Percentiles rank a stretch among this genome's conserved stretches.
phyloP scores from a whole-genome alignment of 2,888 invertebrate genomes.

The Geotrupes spiniger region DNA sequence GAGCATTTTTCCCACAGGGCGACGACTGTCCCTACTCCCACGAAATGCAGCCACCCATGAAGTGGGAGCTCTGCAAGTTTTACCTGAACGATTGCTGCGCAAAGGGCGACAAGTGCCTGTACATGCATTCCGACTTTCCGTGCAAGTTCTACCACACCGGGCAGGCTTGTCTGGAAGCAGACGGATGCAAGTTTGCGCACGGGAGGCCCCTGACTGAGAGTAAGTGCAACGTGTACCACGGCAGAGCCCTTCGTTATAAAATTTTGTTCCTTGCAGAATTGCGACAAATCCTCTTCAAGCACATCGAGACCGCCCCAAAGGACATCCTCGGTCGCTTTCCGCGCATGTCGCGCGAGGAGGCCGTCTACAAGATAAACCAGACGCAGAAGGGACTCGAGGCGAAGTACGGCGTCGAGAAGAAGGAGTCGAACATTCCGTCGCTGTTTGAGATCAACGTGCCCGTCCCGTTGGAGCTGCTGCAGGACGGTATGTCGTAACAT shows the following conservation, averaged over 20 bases:
- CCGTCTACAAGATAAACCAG: conserved; percentile 54
- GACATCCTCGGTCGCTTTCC: conserved; percentile 90
- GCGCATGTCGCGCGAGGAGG: conserved; percentile 74
- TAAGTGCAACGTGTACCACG: conserved; percentile 26
- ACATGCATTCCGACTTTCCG: conserved; percentile 96
- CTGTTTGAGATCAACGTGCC: conserved; percentile 46
- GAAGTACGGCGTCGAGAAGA: conserved; percentile 41
- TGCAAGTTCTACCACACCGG: conserved; percentile 97
- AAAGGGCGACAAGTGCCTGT: conserved; percentile 92
- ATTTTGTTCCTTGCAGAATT: conserved; percentile 32
- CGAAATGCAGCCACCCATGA: conserved; percentile 75
- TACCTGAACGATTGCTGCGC: conserved; percentile 94
- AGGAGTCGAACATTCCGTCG: conserved; percentile 40
- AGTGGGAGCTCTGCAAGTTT: conserved; percentile 94
- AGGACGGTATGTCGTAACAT: conserved; percentile 21
- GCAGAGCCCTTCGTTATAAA: neutral
- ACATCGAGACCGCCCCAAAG: conserved; percentile 87
- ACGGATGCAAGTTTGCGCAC: conserved; percentile 92
- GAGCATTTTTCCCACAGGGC: conserved; percentile 51
- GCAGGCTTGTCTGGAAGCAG: conserved; percentile 72
- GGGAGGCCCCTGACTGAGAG: conserved; percentile 80
- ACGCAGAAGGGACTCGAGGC: conserved; percentile 53
- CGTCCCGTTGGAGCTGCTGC: conserved; percentile 39
- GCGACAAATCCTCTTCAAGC: conserved; percentile 56
- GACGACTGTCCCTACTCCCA: conserved; percentile 87